Conservation (phyloP, 1,140 invertebrate species). For the Cherax destructor region DNA sequence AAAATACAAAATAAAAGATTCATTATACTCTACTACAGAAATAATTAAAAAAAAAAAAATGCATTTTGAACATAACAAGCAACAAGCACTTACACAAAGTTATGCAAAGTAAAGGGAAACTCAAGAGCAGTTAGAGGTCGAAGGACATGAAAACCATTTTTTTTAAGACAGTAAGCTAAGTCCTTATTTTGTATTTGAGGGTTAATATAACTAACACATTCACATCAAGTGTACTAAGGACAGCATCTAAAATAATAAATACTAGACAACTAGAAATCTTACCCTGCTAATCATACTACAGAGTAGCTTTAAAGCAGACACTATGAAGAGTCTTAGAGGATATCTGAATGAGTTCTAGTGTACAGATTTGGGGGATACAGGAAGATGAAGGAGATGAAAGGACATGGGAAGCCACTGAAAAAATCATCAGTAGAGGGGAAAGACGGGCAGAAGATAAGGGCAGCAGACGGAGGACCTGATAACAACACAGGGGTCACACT, state of each 20-base stretch:
- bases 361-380: constrained; percentile 11
- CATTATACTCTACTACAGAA: neutral
- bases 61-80: neutral
- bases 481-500: constrained; percentile 61
- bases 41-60: neutral
- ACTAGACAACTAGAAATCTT: neutral
- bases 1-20: neutral
- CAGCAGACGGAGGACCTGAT: constrained; percentile 63
- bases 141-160: neutral
- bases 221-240: neutral
- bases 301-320: neutral
- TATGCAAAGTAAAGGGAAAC: neutral
- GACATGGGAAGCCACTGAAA: neutral
- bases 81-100: neutral
- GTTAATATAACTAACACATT: neutral
- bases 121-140: neutral
- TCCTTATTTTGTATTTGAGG: neutral
- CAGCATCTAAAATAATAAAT: neutral
- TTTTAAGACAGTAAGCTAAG: neutral
- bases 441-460: constrained; percentile 51
- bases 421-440: constrained; percentile 9
- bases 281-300: neutral
- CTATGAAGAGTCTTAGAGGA: neutral
- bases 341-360: neutral
- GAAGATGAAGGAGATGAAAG: constrained; percentile 16